These are phyloP conservation scores for Hydriomena furcata DNA, from an alignment of 2,888 invertebrate genomes.

Conservation along the genomic window DNA sequence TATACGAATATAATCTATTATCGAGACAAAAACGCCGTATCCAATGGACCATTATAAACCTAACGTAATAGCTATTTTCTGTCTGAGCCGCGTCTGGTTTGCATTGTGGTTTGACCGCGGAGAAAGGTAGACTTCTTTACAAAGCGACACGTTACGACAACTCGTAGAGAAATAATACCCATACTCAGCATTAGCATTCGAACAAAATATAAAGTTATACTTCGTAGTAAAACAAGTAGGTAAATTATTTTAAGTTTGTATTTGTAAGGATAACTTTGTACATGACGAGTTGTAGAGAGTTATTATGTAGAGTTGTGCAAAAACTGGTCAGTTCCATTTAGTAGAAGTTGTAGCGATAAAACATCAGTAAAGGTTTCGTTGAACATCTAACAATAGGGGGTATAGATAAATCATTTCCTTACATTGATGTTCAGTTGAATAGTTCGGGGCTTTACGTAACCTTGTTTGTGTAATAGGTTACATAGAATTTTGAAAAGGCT, in stretches of 20 bases:
- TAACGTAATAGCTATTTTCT: conserved; percentile 37
- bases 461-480: conserved; percentile 21
- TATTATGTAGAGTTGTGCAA: not conserved
- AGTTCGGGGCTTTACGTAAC: conserved; percentile 24
- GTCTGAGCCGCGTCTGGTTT: conserved; percentile 46
- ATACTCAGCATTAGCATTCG: not conserved
- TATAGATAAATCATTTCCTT: conserved; percentile 32
- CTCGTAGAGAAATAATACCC: conserved; percentile 9
- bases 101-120: conserved; percentile 23
- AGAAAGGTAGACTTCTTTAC: conserved; percentile 16
- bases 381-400: conserved; percentile 24
- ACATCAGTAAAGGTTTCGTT: conserved; percentile 18
- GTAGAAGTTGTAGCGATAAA: conserved; percentile 15
- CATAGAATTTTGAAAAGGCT: conserved; percentile 10
- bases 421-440: conserved; percentile 27
- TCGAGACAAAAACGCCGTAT: conserved; percentile 24
- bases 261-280: not conserved
- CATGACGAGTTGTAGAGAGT: not conserved
- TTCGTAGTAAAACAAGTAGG: not conserved
- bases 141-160: no score
- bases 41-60: conserved; percentile 39
- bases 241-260: not conserved
- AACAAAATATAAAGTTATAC: not conserved
- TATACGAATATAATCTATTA: conserved; percentile 6
- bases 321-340: not conserved